A percentile compares a stretch with the other conserved stretches of the same genome.
These are phyloP conservation scores for Carapus acus DNA, from an alignment of 2,797 vertebrate genomes.

Conservation along the genomic window DNA sequence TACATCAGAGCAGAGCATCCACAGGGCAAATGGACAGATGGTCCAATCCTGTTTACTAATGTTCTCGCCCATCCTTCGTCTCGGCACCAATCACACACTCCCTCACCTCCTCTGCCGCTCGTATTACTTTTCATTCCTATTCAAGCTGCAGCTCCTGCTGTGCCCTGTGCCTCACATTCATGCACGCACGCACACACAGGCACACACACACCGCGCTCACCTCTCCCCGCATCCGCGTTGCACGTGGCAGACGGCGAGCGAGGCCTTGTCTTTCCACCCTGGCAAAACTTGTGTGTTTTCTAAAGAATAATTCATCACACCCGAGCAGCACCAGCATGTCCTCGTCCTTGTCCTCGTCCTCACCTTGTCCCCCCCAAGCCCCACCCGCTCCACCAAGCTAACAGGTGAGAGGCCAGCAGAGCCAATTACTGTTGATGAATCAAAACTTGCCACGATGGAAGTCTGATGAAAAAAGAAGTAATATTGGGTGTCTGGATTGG, in stretches of 20 bases:
- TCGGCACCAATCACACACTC: neutral
- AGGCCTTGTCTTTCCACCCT: constrained; percentile 30
- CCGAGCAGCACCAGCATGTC: constrained; percentile 25
- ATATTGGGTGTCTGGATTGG: neutral
- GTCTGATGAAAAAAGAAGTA: neutral
- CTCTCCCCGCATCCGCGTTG: constrained; percentile 19
- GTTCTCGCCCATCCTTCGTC: constrained; percentile 9
- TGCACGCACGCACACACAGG: neutral
- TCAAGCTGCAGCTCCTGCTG: constrained; percentile 7
- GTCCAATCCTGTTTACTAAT: neutral
- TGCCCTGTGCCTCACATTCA: constrained; percentile 16
- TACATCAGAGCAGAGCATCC: constrained; percentile 11
- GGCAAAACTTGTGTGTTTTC: constrained; percentile 53
- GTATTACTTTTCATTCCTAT: neutral
- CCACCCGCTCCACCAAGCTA: neutral
- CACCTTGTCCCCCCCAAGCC: no score
- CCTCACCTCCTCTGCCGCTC: neutral
- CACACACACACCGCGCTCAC: constrained; percentile 3
- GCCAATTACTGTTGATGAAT: constrained; percentile 36
- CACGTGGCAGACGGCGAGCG: constrained; percentile 31
- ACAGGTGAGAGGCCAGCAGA: constrained; percentile 7
- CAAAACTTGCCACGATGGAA: constrained; percentile 17
- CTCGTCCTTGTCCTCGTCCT: constrained; percentile 41
- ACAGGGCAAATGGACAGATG: constrained; percentile 19
- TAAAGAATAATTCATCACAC: constrained; percentile 55